Conservation (phyloP, 1,140 invertebrate genomes). For the Nilaparvata lugens region DNA sequence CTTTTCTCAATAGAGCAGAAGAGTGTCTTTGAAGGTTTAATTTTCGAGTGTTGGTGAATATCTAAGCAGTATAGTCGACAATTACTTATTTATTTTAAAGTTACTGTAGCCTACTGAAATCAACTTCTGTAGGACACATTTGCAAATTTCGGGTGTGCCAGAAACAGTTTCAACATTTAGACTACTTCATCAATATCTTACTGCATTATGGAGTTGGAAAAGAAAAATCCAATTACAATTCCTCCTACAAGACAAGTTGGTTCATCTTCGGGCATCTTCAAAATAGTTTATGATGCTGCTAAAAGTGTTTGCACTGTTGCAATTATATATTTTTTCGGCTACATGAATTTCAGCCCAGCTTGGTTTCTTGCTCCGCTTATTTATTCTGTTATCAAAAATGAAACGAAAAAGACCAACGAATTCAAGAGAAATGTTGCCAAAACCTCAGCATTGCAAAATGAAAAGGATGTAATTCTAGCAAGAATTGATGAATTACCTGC, state of each 20-base stretch:
- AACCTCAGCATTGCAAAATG: slow-evolving; percentile 62
- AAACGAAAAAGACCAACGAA: slow-evolving; percentile 64
- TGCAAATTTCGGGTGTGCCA: no score
- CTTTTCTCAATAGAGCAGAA: no score
- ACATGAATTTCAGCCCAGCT: slow-evolving; percentile 73
- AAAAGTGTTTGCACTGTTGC: slow-evolving; percentile 47
- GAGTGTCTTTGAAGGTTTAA: no score
- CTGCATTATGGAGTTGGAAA: no score
- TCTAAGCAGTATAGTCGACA: no score
- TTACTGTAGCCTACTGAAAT: no score
- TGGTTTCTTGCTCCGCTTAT: slow-evolving; percentile 80
- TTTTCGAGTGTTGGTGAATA: no score
- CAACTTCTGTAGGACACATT: no score
- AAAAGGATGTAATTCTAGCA: slow-evolving; percentile 78
- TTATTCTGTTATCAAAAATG: slow-evolving; percentile 66
- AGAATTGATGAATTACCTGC: slow-evolving; percentile 81
- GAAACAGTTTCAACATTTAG: no score
- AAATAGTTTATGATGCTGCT: slow-evolving; percentile 18
- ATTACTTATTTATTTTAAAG: no score
- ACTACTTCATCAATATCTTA: no score
- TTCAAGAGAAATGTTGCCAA: slow-evolving; percentile 69
- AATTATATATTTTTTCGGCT: slow-evolving; percentile 70
- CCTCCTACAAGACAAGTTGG: not conserved
- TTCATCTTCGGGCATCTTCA: slow-evolving; percentile 14
- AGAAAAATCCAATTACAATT: not conserved